Base-by-base conservation (phyloP, 2,888 invertebrate genomes). In the Hirtodrosophila cameraria region DNA sequence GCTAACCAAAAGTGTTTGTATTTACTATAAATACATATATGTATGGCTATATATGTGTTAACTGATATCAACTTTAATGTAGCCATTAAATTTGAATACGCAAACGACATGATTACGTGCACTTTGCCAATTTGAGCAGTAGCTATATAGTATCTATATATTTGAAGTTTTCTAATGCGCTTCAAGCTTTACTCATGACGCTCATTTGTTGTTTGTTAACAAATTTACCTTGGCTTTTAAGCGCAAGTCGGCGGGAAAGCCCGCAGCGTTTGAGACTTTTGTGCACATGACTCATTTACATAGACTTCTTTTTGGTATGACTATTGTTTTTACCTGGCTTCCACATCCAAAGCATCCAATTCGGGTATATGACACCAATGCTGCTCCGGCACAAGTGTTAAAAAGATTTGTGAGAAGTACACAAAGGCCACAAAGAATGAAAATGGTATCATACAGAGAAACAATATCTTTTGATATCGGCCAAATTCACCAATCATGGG, bases 391-490 rank as follows among this genome's bases (percentile, higher is more conserved):
- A 94, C 93, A 0, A 97, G 90, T 0, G 96, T 96, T 90, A 97
- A 95, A 87, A 97, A 97, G 54, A 97, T 96, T 92, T 97, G 97
- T 23, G 96, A 94, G 89, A 97, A 97, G 90, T 97, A 96, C 4
- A 97, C 96, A 91, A 96, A 96, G 0, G 96, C 95, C 25, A 97
- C 96, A 87, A 96, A 96, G 91, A 95, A 96, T 8, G 96, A 94
- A 88, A 97, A 97, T 0, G 97, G 97, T 57, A 97, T 95, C 95
- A 97, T 96, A 75, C 95, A 89, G 8, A 96, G 84, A 86, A 97
- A 97, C 60, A 97, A 91, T 11, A 96, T 93, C 90, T 95, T 96
- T 90, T 97, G 97, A 89, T 96, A 97, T 31, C 93, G 90, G 42
- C 97, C 97, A 88, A 97, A 97, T 88, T 96, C 96, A 8, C 97